Evolutionary conservation across 37 sponge, comb jelly and placozoan genomes (phyloP).

Genomic region (Chondrosia reniformis): DNA sequence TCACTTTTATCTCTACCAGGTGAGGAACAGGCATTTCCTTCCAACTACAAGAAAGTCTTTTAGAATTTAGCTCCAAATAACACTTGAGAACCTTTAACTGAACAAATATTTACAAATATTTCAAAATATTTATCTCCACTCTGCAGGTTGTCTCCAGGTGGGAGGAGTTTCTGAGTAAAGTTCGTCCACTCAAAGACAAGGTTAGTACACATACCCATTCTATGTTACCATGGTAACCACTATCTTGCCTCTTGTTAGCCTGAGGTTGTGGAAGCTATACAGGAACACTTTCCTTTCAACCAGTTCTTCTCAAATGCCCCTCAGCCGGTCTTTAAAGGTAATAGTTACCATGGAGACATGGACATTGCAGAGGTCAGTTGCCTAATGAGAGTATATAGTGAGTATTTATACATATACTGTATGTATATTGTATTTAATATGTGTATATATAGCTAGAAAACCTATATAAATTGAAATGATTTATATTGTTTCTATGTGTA

Average conservation of each 20-base stretch:
- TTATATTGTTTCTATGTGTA: not conserved
- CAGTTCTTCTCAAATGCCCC: constrained; percentile 93
- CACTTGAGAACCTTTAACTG: too few species aligned
- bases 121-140: not conserved
- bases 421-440: too few species aligned
- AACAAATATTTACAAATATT: too few species aligned
- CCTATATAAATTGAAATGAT: too few species aligned
- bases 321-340: constrained; percentile 86
- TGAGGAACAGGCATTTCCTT: not conserved
- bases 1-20: constrained; percentile 95
- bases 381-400: not conserved
- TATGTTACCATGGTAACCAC: not conserved
- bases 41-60: too few species aligned
- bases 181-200: constrained; percentile 43
- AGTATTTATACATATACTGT: too few species aligned
- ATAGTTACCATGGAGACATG: constrained; percentile 76
- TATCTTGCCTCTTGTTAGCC: constrained; percentile 12
- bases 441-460: not conserved
- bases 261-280: constrained; percentile 60
- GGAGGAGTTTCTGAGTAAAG: constrained; percentile 46
- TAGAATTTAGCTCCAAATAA: too few species aligned
- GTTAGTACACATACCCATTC: constrained; percentile 27
- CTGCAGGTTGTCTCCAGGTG: constrained; percentile 12
- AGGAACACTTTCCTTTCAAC: constrained; percentile 84
- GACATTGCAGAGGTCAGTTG: constrained; percentile 85